phyloP scores from a whole-genome alignment of 2,113 vertebrate genomes.

The Chionis minor region DNA sequence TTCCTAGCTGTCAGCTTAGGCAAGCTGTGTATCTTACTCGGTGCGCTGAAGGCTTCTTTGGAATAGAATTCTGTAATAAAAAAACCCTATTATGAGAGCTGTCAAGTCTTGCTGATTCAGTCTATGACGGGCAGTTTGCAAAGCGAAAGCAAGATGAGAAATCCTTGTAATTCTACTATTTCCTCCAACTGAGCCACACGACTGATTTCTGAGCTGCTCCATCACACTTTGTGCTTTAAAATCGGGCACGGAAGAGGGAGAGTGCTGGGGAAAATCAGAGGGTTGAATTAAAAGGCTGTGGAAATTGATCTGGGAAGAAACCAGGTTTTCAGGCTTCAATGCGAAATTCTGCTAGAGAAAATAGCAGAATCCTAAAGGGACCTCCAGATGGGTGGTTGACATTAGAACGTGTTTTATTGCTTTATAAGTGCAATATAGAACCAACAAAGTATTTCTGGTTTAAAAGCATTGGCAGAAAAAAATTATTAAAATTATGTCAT shows the following conservation, averaged over 20 bases:
- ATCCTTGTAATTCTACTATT: background rate
- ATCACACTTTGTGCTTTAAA: background rate
- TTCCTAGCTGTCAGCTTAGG: background rate
- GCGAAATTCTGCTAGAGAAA: background rate
- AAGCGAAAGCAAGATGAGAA: conserved; percentile 1
- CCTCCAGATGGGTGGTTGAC: background rate
- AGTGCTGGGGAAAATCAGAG: background rate
- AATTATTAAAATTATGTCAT: too few species aligned
- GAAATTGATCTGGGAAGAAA: background rate
- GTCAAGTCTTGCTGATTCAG: conserved; percentile 19
- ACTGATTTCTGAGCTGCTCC: background rate
- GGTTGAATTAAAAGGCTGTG: background rate
- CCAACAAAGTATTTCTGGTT: background rate
- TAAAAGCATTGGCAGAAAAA: background rate
- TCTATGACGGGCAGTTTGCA: background rate
- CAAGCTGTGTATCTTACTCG: background rate
- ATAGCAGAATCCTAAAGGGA: background rate
- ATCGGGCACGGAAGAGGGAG: background rate
- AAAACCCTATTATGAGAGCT: background rate
- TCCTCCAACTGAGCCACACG: background rate
- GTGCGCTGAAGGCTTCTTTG: background rate
- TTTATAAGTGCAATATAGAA: background rate
- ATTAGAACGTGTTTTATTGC: background rate
- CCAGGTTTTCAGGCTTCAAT: background rate
- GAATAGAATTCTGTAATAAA: background rate